A percentile compares a stretch with the other conserved stretches of the same genome.
phyloP scores from a whole-genome alignment of 2,888 invertebrate genomes.

The Drosophila meridionalis region DNA sequence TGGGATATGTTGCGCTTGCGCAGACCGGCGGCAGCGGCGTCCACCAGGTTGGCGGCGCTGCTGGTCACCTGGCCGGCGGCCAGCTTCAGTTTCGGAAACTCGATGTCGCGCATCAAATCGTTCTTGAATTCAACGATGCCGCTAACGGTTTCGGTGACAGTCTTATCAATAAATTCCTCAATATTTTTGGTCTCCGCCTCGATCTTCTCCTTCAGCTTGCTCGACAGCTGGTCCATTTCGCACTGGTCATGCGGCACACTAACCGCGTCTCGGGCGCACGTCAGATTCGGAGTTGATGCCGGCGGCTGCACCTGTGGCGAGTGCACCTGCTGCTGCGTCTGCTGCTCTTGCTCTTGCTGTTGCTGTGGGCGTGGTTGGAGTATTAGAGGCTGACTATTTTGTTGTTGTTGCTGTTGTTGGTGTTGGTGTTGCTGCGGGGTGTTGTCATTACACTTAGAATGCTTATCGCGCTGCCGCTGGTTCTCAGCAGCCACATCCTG shows the following conservation, averaged over 20 bases:
- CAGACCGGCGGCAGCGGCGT: slow-evolving; percentile 65
- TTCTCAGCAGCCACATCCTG: slow-evolving; percentile 1
- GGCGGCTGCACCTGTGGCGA: slow-evolving; percentile 15
- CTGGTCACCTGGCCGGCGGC: slow-evolving; percentile 50
- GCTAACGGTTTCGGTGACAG: slow-evolving; percentile 84
- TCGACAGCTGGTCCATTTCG: slow-evolving; percentile 85
- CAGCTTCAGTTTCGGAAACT: slow-evolving; percentile 69
- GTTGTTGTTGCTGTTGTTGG: slow-evolving; percentile 16
- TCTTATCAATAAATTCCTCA: slow-evolving; percentile 85
- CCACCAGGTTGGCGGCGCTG: slow-evolving; percentile 48
- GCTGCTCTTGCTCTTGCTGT: neutral
- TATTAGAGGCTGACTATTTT: slow-evolving; percentile 37
- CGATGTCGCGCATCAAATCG: slow-evolving; percentile 84
- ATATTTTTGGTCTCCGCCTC: slow-evolving; percentile 85
- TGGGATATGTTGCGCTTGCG: slow-evolving; percentile 82
- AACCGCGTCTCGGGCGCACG: slow-evolving; percentile 81
- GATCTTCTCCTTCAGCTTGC: slow-evolving; percentile 84
- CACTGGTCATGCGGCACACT: slow-evolving; percentile 84
- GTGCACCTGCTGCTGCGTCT: slow-evolving; percentile 11
- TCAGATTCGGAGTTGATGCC: slow-evolving; percentile 40
- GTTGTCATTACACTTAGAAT: slow-evolving; percentile 58
- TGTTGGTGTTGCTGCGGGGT: slow-evolving; percentile 41
- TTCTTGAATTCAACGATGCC: slow-evolving; percentile 85
- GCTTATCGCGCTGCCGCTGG: slow-evolving; percentile 7
- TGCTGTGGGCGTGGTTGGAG: slow-evolving; percentile 62